Conservation (phyloP, 2,888 invertebrate species). For the Lycocerus yunnanus region DNA sequence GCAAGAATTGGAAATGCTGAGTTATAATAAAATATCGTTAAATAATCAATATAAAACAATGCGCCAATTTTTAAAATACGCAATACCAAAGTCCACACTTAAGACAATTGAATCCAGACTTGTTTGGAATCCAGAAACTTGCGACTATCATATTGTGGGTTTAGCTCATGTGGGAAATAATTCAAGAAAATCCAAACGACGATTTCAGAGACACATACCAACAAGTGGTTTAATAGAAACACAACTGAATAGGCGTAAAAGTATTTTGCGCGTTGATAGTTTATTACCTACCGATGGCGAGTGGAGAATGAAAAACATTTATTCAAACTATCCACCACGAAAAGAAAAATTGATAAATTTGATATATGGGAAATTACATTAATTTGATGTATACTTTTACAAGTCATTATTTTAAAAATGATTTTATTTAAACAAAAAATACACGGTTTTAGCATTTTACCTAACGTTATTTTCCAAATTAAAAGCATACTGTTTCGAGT, state of each 20-base stretch:
- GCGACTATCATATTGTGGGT: slow-evolving; percentile 97
- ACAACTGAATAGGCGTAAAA: slow-evolving; percentile 11
- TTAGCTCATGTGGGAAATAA: slow-evolving; percentile 99
- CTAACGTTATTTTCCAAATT: too few relatives aligned
- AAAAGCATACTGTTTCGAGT: too few relatives aligned
- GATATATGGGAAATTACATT: too few relatives aligned
- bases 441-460: background rate
- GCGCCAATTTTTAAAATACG: slow-evolving; percentile 86
- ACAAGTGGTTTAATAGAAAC: slow-evolving; percentile 1
- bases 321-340: background rate
- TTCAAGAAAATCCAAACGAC: slow-evolving; percentile 61
- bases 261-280: background rate
- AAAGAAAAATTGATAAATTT: too few relatives aligned
- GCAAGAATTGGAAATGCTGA: slow-evolving; percentile 92
- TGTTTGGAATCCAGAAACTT: slow-evolving; percentile 97
- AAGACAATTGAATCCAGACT: slow-evolving; percentile 89
- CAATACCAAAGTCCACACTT: slow-evolving; percentile 93
- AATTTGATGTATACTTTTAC: background rate
- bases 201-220: slow-evolving; percentile 16
- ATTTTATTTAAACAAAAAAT: background rate
- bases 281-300: background rate
- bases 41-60: slow-evolving; percentile 89
- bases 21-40: slow-evolving; percentile 89
- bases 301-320: background rate
- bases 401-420: background rate